phyloP scores from a whole-genome alignment of 2,113 vertebrate genomes.

The Gobius niger region DNA sequence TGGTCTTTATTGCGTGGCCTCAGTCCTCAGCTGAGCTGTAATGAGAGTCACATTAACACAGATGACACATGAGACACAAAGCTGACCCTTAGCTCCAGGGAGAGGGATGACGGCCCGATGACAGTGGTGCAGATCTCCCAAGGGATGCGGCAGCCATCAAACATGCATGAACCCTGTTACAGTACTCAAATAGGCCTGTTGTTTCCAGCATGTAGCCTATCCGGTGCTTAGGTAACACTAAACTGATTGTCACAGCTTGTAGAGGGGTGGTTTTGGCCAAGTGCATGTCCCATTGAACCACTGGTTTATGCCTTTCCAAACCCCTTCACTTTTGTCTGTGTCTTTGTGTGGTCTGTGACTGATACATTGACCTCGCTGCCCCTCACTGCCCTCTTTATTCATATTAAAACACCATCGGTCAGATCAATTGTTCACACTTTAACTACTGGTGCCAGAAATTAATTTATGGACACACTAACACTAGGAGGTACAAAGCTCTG shows the following conservation, averaged over 20 bases:
- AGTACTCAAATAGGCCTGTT: constrained; percentile 63
- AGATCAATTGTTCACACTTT: neutral
- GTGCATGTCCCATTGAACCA: constrained; percentile 7
- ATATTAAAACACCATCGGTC: neutral
- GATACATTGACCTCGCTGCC: constrained; percentile 13
- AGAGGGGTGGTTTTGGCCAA: constrained; percentile 35
- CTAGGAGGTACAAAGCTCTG: neutral
- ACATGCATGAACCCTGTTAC: constrained; percentile 65
- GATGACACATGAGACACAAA: constrained; percentile 61
- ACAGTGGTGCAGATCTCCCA: constrained; percentile 32
- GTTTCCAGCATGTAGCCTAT: constrained; percentile 66
- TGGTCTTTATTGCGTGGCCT: neutral
- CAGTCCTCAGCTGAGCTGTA: constrained; percentile 12
- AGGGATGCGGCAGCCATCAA: constrained; percentile 59
- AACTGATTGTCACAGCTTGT: constrained; percentile 59
- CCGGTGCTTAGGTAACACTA: constrained; percentile 71
- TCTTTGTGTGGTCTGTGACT: constrained; percentile 4
- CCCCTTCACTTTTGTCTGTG: constrained; percentile 6
- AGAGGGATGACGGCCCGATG: constrained; percentile 24
- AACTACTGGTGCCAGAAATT: neutral
- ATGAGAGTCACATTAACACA: constrained; percentile 32
- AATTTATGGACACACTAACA: neutral
- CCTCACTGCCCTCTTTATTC: neutral
- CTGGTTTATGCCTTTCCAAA: neutral
- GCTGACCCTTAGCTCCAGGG: constrained; percentile 30